Base-by-base conservation (phyloP, 1,140 invertebrate species). In the Bradynema listronoti region DNA sequence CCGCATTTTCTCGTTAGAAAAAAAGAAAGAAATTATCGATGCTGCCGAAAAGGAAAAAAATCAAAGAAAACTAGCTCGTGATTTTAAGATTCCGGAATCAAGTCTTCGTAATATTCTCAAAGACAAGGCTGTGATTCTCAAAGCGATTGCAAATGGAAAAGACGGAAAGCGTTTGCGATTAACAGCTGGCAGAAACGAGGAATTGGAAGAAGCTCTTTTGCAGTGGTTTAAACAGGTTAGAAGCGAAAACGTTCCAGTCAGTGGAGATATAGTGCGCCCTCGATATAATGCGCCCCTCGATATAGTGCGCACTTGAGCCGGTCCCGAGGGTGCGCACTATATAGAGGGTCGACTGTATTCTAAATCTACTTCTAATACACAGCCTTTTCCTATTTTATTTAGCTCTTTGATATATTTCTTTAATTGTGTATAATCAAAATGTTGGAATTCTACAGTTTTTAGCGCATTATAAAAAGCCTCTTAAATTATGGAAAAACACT, bases 91-190 rank as follows among this genome's bases (percentile, higher is more conserved):
- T 16, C 47, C 47, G 27, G 27, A 50, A 27, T 50, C 47, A 19
- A 50, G 27, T 5, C 16, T 50, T 4, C 16, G 34, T 30, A 27
- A n/a, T n/a, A 50, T 50, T 29, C 5, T 50, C 3, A 30, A 25
- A n/a, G 34, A 50, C 47, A 50, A 50, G 27, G 16, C 29, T 4
- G 27, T n/a, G 16, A 50, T 50, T 50, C 47, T 50, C 27, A 50
- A 29, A 24, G 47, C 47, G 29, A 19, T 50, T 19, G 16, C 16
- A 9, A 25, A 50, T 9, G 47, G 47, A 25, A 24, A 50, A 19
- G 16, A 50, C 5, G 16, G 27, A 5, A 50, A 27, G 19, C 16
- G 27, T n/a, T 50, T 32, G n/a, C 3, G 47, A 25, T n/a, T 50
- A 4, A 19, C 29, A 27, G 27, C 47, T 19, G 47, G 27, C 3